These are phyloP conservation scores for Mongoloraphidia duomilia DNA, from an alignment of 2,888 invertebrate species.

Conservation along the genomic window DNA sequence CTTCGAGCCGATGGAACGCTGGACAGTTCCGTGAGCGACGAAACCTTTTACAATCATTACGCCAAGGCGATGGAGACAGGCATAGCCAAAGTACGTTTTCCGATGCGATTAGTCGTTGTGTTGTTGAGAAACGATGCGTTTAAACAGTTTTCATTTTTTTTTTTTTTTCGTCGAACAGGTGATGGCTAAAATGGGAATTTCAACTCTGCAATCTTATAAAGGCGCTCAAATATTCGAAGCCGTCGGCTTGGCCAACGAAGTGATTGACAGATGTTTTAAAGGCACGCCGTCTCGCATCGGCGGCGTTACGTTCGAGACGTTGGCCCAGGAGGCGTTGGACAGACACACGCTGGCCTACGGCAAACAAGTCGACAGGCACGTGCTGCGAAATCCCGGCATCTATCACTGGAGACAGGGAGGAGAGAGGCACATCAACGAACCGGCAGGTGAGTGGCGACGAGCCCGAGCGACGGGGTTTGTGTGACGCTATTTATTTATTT, in stretches of 20 bases:
- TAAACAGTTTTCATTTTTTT: too few species aligned
- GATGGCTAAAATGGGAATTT: constrained; percentile 99
- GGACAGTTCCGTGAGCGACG: constrained; percentile 59
- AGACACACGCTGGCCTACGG: constrained; percentile 67
- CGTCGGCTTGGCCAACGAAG: constrained; percentile 83
- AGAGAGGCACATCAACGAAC: constrained; percentile 96
- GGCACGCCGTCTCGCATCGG: constrained; percentile 57
- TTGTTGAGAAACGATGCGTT: too few species aligned
- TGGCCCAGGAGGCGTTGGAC: constrained; percentile 74
- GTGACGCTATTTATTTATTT: too few species aligned
- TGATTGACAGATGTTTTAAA: constrained; percentile 88
- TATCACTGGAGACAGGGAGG: constrained; percentile 97
- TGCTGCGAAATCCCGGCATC: constrained; percentile 69
- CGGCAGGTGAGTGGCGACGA: constrained; percentile 40
- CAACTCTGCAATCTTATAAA: constrained; percentile 95
- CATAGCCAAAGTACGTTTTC: constrained; percentile 53
- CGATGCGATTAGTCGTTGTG: too few species aligned
- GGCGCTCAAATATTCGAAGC: constrained; percentile 99
- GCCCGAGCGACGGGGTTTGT: too few species aligned
- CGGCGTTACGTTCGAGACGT: constrained; percentile 78
- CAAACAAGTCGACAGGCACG: constrained; percentile 50
- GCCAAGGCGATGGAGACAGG: constrained; percentile 73
- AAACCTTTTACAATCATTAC: constrained; percentile 73
- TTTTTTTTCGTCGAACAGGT: constrained; percentile 23
- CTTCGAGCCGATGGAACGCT: constrained; percentile 77